These are phyloP conservation scores for Lampropteryx suffumata DNA, from an alignment of 2,888 invertebrate genomes.

Conservation along the genomic window DNA sequence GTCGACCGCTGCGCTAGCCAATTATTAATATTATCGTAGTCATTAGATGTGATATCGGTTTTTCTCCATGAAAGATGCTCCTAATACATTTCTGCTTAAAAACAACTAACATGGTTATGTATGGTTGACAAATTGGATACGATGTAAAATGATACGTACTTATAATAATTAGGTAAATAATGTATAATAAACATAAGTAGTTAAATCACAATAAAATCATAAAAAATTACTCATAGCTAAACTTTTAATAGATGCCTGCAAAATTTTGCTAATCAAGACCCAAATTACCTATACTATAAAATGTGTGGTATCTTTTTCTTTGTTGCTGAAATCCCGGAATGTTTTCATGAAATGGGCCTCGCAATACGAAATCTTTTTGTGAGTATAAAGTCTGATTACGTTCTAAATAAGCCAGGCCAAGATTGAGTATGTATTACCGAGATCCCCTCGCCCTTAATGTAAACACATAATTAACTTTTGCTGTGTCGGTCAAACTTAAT, in stretches of 20 bases:
- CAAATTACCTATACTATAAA: too few species aligned
- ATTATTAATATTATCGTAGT: background rate
- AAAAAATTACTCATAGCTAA: too few species aligned
- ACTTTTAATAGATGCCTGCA: too few species aligned
- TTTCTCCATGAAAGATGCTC: slow-evolving; percentile 12
- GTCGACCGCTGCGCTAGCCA: background rate
- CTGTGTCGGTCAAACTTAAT: slow-evolving; percentile 35
- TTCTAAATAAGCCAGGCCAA: slow-evolving; percentile 4
- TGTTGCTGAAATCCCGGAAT: too few species aligned
- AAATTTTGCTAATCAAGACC: too few species aligned
- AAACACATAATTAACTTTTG: slow-evolving; percentile 43
- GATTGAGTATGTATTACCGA: slow-evolving; percentile 13
- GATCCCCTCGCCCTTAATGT: slow-evolving; percentile 26
- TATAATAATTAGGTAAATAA: too few species aligned
- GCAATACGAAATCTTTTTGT: background rate
- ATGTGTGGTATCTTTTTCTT: too few species aligned
- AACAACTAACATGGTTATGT: background rate
- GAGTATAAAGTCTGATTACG: slow-evolving; percentile 14
- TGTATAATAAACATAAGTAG: too few species aligned
- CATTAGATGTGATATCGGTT: slow-evolving; percentile 3
- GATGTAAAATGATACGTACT: too few species aligned
- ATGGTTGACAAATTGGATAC: slow-evolving; percentile 1
- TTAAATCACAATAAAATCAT: too few species aligned
- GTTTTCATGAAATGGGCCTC: too few species aligned
- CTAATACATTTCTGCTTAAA: too few species aligned